Evolutionary conservation across 2,797 vertebrate genomes (phyloP).

Genomic region (Capromys pilorides): DNA sequence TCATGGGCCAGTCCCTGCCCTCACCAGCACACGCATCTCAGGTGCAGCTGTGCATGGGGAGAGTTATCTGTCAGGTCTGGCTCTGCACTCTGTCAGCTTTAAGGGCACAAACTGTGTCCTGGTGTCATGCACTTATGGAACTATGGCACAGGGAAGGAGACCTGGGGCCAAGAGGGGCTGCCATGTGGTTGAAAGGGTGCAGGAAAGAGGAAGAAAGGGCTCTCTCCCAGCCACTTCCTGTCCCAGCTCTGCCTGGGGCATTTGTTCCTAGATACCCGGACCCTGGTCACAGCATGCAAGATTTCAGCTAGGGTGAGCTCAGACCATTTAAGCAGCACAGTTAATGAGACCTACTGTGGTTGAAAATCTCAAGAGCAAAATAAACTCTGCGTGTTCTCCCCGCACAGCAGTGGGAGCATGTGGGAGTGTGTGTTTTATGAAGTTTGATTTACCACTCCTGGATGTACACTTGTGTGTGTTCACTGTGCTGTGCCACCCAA

Average conservation of each 20-base stretch:
- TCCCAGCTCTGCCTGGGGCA: no score
- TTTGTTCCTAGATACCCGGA: background rate
- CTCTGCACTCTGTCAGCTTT: background rate
- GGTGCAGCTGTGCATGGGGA: no score
- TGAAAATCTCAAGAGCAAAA: background rate
- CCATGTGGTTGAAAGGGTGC: accelerated
- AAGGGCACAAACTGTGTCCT: background rate
- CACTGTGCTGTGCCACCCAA: background rate
- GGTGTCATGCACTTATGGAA: background rate
- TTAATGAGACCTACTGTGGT: background rate
- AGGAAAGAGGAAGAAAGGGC: no score
- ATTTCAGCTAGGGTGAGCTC: background rate
- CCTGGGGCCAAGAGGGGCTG: accelerated
- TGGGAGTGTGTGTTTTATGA: no score
- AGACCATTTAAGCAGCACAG: background rate
- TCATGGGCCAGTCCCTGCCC: accelerated
- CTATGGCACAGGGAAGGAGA: accelerated
- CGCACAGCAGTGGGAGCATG: background rate
- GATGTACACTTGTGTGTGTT: background rate
- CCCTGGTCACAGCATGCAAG: background rate
- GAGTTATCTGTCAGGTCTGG: accelerated
- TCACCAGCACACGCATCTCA: accelerated
- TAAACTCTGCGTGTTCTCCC: background rate
- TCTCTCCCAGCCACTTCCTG: background rate
- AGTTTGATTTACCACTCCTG: background rate